phyloP scores from a whole-genome alignment of 1,140 invertebrate genomes.

The Cydia strobilella region DNA sequence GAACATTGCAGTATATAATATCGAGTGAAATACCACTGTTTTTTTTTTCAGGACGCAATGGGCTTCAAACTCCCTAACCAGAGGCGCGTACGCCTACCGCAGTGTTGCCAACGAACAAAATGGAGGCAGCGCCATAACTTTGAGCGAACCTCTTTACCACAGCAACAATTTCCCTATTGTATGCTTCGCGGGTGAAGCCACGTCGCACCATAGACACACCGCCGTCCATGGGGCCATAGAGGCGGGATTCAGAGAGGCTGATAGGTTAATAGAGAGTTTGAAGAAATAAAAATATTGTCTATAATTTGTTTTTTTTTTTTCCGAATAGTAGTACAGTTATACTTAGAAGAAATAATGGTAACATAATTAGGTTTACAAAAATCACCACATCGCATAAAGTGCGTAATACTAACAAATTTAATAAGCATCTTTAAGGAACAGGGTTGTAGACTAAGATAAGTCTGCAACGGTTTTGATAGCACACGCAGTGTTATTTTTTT shows the following conservation, averaged over 20 bases:
- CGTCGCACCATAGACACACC: slow-evolving; percentile 84
- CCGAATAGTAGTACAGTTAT: no score
- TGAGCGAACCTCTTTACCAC: slow-evolving; percentile 81
- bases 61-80: slow-evolving; percentile 84
- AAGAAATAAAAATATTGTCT: slow-evolving; percentile 42
- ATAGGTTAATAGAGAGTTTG: slow-evolving; percentile 74
- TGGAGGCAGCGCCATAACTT: slow-evolving; percentile 71
- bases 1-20: no score
- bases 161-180: slow-evolving; percentile 78
- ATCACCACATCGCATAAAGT: no score
- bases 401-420: no score
- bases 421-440: no score
- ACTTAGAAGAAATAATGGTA: background rate
- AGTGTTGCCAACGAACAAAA: slow-evolving; percentile 81
- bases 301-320: slow-evolving; percentile 21
- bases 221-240: slow-evolving; percentile 91
- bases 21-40: no score
- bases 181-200: slow-evolving; percentile 88
- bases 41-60: slow-evolving; percentile 83
- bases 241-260: slow-evolving; percentile 89
- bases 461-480: no score
- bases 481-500: no score
- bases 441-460: no score
- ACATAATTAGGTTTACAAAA: background rate
- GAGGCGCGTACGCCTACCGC: slow-evolving; percentile 86